Evolutionary conservation across 2,888 invertebrate species (phyloP), one percentile per base, ranked within the genome.

Genomic region (Dasypolia templi): DNA sequence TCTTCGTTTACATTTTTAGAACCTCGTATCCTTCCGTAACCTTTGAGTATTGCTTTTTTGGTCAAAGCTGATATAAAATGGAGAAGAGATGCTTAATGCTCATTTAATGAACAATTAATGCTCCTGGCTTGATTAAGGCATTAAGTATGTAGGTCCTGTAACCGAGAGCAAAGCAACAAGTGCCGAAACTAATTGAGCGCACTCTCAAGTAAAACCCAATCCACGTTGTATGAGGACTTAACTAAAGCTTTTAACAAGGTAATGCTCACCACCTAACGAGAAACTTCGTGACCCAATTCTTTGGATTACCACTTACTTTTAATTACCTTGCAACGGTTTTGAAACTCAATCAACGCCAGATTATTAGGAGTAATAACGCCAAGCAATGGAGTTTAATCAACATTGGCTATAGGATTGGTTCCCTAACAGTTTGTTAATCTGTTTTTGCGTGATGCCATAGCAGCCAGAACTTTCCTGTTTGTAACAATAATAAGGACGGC

Each of bases 231-330:
- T 26, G 58, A 53, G 46, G 75, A 63, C 67, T 66, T 61, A 75
- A 79, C 71, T 66, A 42, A 78, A 79, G 81, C 67, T 35, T 79
- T 65, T 72, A 59, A 75, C 49, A 65, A 26, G 49, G 49, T 79
- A 53, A 75, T 75, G 22, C 70, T 67, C 42, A 56, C 32, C 58
- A 39, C 51, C 53, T 72, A 55, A 44, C 49, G 55, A 66, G 59
- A 32, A 75, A 64, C 65, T 79, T 56, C 42, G 63, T 79, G 79
- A 59, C 72, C 62, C 14, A 70, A 55, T 63, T 72, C 26, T 71
- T 58, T 51, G 19, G 65, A 79, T 62, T 69, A 66, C 51, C 71
- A 62, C 64, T 53, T 62, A 65, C 49, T 68, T 75, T 39, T 29
- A 72, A 66, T 71, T 46, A 61, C 46, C 63, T 67, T 59, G 62